These are phyloP conservation scores for Hirtodrosophila cameraria DNA, from an alignment of 2,888 invertebrate species.

Conservation along the genomic window DNA sequence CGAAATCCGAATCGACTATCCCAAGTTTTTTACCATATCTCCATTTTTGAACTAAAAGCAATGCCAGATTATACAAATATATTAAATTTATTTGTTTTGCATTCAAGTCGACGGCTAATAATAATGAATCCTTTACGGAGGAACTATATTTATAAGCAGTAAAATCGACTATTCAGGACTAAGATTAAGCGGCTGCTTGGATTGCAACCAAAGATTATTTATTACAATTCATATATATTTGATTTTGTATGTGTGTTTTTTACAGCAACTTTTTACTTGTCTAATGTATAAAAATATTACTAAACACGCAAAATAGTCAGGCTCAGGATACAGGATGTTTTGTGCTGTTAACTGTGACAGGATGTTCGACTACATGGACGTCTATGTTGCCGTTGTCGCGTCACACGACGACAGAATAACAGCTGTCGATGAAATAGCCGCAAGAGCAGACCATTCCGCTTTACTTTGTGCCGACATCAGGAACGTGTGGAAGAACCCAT, in stretches of 20 bases:
- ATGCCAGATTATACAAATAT: conserved; percentile 56
- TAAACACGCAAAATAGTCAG: conserved; percentile 43
- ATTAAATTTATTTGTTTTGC: conserved; percentile 54
- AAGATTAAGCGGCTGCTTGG: conserved; percentile 11
- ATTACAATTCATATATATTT: conserved; percentile 24
- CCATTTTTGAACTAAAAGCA: conserved; percentile 3
- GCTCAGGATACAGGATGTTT: conserved; percentile 36
- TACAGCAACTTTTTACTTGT: conserved; percentile 48
- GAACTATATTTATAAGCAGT: conserved; percentile 7
- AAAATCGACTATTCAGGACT: conserved; percentile 20
- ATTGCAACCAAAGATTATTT: conserved; percentile 18
- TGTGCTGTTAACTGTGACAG: conserved; percentile 55
- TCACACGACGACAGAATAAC: conserved; percentile 53
- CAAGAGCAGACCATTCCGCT: conserved; percentile 56
- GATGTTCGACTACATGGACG: conserved; percentile 23
- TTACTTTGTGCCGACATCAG: conserved; percentile 76
- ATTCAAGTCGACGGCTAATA: conserved; percentile 34
- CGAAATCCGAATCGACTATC: too few species aligned
- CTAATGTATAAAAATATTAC: conserved; percentile 75
- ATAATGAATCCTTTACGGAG: conserved; percentile 11
- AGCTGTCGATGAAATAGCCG: conserved; percentile 67
- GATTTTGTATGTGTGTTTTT: too few species aligned
- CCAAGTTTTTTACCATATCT: too few species aligned
- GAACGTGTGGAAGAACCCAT: conserved; percentile 55
- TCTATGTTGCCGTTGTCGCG: conserved; percentile 14